A percentile compares a stretch with the other conserved stretches of the same genome.
Evolutionary conservation across 2,888 invertebrate genomes (phyloP).

Genomic region (Microplitis manilae): DNA sequence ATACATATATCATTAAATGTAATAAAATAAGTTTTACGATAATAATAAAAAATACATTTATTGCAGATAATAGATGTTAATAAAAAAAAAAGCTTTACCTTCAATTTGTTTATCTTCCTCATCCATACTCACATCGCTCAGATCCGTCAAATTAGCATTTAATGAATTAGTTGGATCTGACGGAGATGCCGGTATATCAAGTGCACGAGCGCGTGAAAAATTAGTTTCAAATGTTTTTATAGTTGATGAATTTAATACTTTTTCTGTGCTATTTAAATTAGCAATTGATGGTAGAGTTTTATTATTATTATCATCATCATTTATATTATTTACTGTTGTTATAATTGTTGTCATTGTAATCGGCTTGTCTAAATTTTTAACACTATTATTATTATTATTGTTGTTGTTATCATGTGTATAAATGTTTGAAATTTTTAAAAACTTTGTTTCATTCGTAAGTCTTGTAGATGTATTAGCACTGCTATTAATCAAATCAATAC

Average conservation of each 20-base stretch:
- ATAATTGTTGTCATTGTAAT: no score
- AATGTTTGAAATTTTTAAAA: no score
- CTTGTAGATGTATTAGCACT: background rate
- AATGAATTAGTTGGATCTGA: conserved; percentile 66
- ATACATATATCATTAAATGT: background rate
- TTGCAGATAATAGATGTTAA: background rate
- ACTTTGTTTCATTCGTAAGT: no score
- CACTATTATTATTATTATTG: no score
- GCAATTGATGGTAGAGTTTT: conserved; percentile 43
- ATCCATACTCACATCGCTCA: conserved; percentile 87
- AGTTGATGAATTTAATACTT: background rate
- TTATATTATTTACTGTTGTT: no score
- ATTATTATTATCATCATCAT: no score
- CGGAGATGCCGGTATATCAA: conserved; percentile 60
- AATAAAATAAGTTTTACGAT: background rate
- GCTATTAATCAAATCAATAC: background rate
- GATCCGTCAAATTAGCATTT: conserved; percentile 74
- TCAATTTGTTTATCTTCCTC: conserved; percentile 74
- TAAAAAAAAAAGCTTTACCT: conserved; percentile 53
- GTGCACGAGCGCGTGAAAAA: conserved; percentile 61
- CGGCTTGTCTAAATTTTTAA: no score
- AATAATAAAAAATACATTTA: background rate
- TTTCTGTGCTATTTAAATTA: conserved; percentile 24
- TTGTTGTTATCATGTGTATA: no score
- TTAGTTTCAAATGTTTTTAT: conserved; percentile 42